A percentile compares a stretch with the other conserved stretches of the same genome.
Evolutionary conservation across 2,888 invertebrate species (phyloP).

Genomic region (Melinopterus prodromus): DNA sequence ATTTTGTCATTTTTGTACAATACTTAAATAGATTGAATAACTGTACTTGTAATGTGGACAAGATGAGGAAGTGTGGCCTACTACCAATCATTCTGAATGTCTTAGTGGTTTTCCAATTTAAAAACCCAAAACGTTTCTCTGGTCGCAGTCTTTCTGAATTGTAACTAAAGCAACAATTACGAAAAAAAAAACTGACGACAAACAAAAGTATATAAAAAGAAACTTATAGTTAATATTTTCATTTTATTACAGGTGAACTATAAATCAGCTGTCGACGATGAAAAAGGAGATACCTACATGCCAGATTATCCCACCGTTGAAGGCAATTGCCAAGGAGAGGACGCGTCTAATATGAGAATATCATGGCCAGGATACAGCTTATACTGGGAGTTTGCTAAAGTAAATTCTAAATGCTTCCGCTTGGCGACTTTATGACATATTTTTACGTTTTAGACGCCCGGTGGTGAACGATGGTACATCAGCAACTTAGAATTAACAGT

Average conservation of each 20-base stretch:
- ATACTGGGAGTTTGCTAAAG: conserved; percentile 83
- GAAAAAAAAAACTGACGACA: background rate
- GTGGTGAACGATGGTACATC: conserved; percentile 90
- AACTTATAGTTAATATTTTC: background rate
- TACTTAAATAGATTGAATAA: too few relatives aligned
- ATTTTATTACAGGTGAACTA: conserved; percentile 53
- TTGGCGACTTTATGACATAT: background rate
- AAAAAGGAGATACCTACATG: conserved; percentile 75
- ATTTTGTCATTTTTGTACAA: too few relatives aligned
- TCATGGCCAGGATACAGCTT: conserved; percentile 80
- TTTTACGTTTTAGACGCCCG: conserved; percentile 73
- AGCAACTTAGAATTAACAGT: conserved; percentile 79
- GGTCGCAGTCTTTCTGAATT: too few relatives aligned
- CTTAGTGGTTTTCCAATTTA: too few relatives aligned
- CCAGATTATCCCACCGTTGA: conserved; percentile 76
- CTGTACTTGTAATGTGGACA: too few relatives aligned
- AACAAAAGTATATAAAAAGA: background rate
- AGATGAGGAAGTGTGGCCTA: too few relatives aligned
- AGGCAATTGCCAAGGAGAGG: conserved; percentile 80
- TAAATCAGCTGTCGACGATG: conserved; percentile 54
- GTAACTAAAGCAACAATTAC: background rate
- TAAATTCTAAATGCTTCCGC: conserved; percentile 51
- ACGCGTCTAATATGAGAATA: conserved; percentile 74
- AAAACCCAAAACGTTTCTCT: too few relatives aligned
- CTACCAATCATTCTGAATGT: too few relatives aligned